These are phyloP conservation scores for Hyphantria cunea DNA, from an alignment of 1,140 invertebrate genomes.

Conservation along the genomic window DNA sequence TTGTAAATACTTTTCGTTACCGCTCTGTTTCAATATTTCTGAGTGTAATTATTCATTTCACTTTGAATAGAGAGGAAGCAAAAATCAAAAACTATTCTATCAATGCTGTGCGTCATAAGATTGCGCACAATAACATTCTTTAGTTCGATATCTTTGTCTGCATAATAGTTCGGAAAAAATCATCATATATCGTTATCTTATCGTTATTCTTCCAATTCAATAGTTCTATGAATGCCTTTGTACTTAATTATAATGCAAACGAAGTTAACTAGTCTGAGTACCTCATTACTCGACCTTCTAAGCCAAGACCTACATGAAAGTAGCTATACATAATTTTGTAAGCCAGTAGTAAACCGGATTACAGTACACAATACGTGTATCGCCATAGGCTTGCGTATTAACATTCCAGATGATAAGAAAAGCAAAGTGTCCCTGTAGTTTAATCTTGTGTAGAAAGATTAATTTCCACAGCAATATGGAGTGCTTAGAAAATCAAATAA, in stretches of 20 bases:
- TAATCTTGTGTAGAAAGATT: slow-evolving; percentile 9
- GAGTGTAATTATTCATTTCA: too few relatives aligned
- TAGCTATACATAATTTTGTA: neutral
- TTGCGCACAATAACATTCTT: too few relatives aligned
- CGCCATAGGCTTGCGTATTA: slow-evolving; percentile 19
- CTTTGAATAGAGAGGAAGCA: too few relatives aligned
- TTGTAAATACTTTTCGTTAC: too few relatives aligned
- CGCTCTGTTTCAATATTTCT: too few relatives aligned
- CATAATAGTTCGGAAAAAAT: too few relatives aligned
- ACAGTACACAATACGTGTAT: slow-evolving; percentile 20
- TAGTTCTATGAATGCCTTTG: neutral
- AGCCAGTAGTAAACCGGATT: slow-evolving; percentile 8
- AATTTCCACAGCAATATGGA: neutral
- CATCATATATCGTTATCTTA: too few relatives aligned
- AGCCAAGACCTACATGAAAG: slow-evolving; percentile 3
- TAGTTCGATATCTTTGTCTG: too few relatives aligned
- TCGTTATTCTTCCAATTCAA: neutral
- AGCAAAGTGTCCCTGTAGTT: slow-evolving; percentile 21
- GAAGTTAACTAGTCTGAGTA: neutral
- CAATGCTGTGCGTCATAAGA: too few relatives aligned
- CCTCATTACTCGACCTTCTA: neutral
- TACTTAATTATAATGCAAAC: neutral
- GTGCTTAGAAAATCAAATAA: too few relatives aligned
- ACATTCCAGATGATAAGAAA: slow-evolving; percentile 30
- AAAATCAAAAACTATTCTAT: too few relatives aligned